Evolutionary conservation across 2,888 invertebrate species (phyloP).

Genomic region (Endotricha flammealis): DNA sequence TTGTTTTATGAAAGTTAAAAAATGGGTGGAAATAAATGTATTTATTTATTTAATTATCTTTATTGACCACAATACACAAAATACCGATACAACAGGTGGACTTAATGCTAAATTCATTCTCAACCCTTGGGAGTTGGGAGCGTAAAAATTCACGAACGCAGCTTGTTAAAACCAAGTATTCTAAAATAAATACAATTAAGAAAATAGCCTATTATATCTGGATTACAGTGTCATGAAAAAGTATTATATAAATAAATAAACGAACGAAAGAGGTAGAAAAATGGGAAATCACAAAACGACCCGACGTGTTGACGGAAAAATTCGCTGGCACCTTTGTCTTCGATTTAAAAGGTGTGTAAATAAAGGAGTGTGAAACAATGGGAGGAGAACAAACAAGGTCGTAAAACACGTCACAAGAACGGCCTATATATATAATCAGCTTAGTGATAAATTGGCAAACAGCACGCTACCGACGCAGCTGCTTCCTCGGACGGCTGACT

Average conservation of each 20-base stretch:
- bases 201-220: too few relatives aligned
- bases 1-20: too few relatives aligned
- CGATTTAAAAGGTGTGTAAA: conserved; percentile 57
- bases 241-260: neutral
- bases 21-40: too few relatives aligned
- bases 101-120: too few relatives aligned
- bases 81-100: too few relatives aligned
- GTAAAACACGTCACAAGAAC: conserved; percentile 70
- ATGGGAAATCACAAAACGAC: conserved; percentile 2
- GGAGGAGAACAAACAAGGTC: conserved; percentile 65
- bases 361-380: conserved; percentile 60
- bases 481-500: conserved; percentile 44
- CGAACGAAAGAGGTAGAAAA: conserved; percentile 1
- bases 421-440: conserved; percentile 74
- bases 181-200: too few relatives aligned
- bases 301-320: conserved; percentile 29
- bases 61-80: too few relatives aligned
- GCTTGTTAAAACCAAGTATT: too few relatives aligned
- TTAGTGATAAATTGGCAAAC: conserved; percentile 78
- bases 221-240: too few relatives aligned
- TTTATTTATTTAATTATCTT: too few relatives aligned
- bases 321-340: conserved; percentile 29
- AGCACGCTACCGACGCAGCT: conserved; percentile 75
- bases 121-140: too few relatives aligned
- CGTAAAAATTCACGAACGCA: too few relatives aligned